phyloP scores from a whole-genome alignment of 92 coral and sea anemone species.

The Anthopleura xanthogrammica region DNA sequence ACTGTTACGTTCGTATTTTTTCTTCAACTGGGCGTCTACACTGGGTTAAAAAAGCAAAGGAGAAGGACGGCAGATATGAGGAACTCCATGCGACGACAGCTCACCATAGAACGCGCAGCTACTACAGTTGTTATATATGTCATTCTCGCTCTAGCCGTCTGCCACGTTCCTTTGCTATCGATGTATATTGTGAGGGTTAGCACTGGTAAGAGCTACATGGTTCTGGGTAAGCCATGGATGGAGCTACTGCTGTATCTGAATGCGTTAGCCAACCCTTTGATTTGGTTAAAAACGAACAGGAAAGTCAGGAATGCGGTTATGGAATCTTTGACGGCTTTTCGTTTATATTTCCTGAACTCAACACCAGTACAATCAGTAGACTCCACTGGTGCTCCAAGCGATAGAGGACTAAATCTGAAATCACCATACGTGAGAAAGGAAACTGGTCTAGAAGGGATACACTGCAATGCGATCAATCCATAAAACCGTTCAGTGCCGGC shows the following conservation, averaged over 20 bases:
- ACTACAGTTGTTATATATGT: constrained; percentile 16
- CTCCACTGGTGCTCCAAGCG: background rate
- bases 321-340: background rate
- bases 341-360: background rate
- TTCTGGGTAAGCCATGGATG: constrained; percentile 4
- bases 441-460: background rate
- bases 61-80: constrained; percentile 1
- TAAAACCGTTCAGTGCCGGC: too few species aligned
- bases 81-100: background rate
- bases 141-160: constrained; percentile 6
- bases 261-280: constrained; percentile 11
- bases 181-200: background rate
- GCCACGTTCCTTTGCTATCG: constrained; percentile 9
- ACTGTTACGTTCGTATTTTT: background rate
- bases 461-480: background rate
- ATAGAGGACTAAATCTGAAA: background rate
- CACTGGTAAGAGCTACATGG: constrained; percentile 10
- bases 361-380: background rate
- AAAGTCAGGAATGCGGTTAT: background rate
- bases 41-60: constrained; percentile 3
- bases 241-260: constrained; percentile 8
- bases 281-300: constrained; percentile 10
- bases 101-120: background rate
- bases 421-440: background rate
- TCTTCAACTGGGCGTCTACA: constrained; percentile 12